These are phyloP conservation scores for Thelaira solivaga DNA, from an alignment of 2,888 invertebrate species.

Conservation along the genomic window DNA sequence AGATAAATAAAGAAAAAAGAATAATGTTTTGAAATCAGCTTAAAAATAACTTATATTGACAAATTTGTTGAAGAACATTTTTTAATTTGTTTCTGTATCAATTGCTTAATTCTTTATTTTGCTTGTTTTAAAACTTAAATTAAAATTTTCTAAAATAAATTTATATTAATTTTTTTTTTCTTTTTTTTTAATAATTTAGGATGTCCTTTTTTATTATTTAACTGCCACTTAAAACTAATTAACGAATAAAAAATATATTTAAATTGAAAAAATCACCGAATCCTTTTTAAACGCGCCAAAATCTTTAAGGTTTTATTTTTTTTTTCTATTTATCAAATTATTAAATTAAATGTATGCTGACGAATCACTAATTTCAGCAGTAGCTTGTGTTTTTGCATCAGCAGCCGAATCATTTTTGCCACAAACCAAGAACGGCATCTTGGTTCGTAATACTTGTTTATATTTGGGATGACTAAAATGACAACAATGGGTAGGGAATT, in stretches of 20 bases:
- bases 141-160: conserved; percentile 29
- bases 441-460: conserved; percentile 80
- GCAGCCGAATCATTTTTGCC: conserved; percentile 68
- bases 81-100: conserved; percentile 72
- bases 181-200: conserved; percentile 6
- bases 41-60: too few relatives aligned
- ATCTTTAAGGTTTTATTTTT: background rate
- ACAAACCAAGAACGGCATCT: conserved; percentile 81
- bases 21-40: too few relatives aligned
- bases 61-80: too few relatives aligned
- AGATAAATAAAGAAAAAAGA: too few relatives aligned
- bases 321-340: background rate
- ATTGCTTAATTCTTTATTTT: conserved; percentile 67
- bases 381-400: conserved; percentile 72
- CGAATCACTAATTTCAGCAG: conserved; percentile 73
- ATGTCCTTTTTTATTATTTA: conserved; percentile 6
- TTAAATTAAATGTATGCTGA: conserved; percentile 66
- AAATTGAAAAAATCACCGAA: conserved; percentile 7
- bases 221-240: conserved; percentile 34
- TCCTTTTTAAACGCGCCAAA: conserved; percentile 36
- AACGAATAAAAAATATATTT: background rate
- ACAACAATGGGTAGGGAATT: background rate
- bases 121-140: conserved; percentile 64
- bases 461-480: conserved; percentile 80
- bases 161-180: conserved; percentile 63